Base-by-base conservation (phyloP, 2,888 invertebrate genomes). In the Drosophila planitibia region DNA sequence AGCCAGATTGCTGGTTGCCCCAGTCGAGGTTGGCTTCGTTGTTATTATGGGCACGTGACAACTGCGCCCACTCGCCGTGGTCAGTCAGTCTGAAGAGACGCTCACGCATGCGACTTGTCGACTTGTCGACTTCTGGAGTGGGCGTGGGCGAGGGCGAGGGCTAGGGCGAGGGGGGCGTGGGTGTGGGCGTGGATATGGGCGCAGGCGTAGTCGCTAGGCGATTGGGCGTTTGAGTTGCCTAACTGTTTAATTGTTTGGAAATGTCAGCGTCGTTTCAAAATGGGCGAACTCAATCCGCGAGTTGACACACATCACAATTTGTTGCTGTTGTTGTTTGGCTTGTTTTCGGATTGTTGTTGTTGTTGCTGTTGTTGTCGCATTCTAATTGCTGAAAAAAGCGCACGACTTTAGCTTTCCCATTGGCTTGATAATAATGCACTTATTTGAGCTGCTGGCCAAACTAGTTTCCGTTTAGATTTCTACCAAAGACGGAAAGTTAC, bases 231-330 rank as follows among this genome's bases (percentile, higher is more conserved):
- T 22, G 37, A 30, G 57, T 51, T 41, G 33, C 76, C 79, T 85
- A 91, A 91, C 87, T 81, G 91, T 91, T 91, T 83, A 91, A 89
- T 91, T 92, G 91, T 83, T 74, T 61, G 66, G 7, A 54, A 70
- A 57, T 70, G 73, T 76, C 62, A 59, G 59, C 69, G 62, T 62
- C 62, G 51, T 57, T 81, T 72, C 33, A 60, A 78, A 61, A 67
- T 68, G 71, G 53, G 41, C 64, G 39, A 79, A 70, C 74, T 65
- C 74, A 77, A 59, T 49, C 54, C 52, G 61, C 81, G 65, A 76
- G 65, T 72, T 80, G 79, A 77, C 78, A 81, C 70, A 77, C 63
- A 74, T 76, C 51, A 58, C 30, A 51, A 39, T 41, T 68, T 47
- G 44, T 52, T 53, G 37, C 39, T 22, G 41, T n/a, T 53, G 47